phyloP scores from a whole-genome alignment of 2,888 invertebrate species.

The Eudemis profundana region DNA sequence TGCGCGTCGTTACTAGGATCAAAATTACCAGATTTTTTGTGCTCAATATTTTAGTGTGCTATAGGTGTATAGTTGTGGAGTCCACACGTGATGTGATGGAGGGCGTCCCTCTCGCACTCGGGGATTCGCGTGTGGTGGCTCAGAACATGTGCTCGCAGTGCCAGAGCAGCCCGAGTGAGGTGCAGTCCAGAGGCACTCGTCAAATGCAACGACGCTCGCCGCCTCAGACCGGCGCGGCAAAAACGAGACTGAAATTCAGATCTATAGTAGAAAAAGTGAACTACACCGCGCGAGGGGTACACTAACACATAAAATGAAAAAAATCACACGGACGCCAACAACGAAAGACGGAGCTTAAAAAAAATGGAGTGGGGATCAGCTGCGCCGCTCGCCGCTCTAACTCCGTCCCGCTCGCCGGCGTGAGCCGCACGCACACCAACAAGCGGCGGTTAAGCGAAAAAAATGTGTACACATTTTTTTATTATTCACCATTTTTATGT shows the following conservation, averaged over 20 bases:
- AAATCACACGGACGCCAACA: constrained; percentile 83
- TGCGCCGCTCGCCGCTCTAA: constrained; percentile 63
- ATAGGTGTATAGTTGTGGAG: constrained; percentile 72
- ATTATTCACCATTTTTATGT: constrained; percentile 86
- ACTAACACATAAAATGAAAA: constrained; percentile 85
- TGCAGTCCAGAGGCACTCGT: constrained; percentile 66
- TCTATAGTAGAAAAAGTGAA: constrained; percentile 86
- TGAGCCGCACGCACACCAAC: constrained; percentile 75
- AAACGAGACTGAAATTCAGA: constrained; percentile 86
- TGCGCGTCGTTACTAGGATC: constrained; percentile 83
- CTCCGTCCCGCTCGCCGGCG: constrained; percentile 66
- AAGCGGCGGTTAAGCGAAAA: constrained; percentile 81
- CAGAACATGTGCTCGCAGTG: constrained; percentile 75
- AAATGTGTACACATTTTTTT: constrained; percentile 86
- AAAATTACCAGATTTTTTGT: constrained; percentile 83
- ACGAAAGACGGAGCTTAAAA: constrained; percentile 80
- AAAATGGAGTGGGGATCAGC: constrained; percentile 79
- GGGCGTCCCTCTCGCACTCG: constrained; percentile 73
- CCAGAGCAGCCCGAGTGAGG: constrained; percentile 52
- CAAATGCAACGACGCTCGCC: constrained; percentile 81
- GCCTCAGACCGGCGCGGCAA: constrained; percentile 84
- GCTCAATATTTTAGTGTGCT: constrained; percentile 82
- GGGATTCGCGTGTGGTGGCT: constrained; percentile 56
- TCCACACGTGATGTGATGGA: constrained; percentile 82
- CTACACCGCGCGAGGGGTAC: constrained; percentile 85